Percentiles rank a stretch among this genome's conserved stretches.
Conservation (phyloP, 1,140 invertebrate genomes). For the Nylanderia fulva region DNA sequence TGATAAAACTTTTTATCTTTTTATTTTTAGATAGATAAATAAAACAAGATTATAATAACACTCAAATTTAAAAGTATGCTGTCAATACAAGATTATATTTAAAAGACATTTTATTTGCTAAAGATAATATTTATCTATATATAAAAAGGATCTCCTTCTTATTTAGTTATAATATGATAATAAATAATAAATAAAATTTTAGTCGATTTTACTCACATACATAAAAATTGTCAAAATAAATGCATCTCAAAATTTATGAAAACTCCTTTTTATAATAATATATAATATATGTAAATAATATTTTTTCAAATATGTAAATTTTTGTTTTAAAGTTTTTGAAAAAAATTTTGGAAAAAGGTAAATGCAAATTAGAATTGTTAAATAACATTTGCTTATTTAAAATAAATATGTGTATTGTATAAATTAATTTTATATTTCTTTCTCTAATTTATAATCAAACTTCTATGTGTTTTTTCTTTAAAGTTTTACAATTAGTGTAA, state of each 20-base stretch:
- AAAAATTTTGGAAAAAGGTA: no score
- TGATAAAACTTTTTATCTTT: constrained; percentile 23
- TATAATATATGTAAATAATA: no score
- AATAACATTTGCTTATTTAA: no score
- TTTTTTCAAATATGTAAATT: no score
- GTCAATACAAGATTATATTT: neutral
- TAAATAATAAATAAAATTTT: neutral
- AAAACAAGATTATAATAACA: neutral
- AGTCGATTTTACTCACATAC: neutral
- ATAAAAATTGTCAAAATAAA: neutral
- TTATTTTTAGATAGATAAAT: neutral
- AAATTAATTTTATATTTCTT: no score
- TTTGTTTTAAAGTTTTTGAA: no score
- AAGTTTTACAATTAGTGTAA: neutral
- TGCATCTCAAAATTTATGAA: neutral
- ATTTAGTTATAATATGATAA: neutral
- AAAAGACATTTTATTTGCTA: neutral
- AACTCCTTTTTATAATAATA: neutral
- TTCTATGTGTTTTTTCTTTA: neutral
- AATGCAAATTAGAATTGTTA: no score
- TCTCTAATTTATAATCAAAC: no score
- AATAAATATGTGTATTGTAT: no score
- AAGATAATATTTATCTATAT: neutral
- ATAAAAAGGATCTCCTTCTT: neutral
- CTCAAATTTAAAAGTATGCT: neutral